Evolutionary conservation across 2,113 vertebrate species (phyloP).

Genomic region (Potamarius usumacintae): DNA sequence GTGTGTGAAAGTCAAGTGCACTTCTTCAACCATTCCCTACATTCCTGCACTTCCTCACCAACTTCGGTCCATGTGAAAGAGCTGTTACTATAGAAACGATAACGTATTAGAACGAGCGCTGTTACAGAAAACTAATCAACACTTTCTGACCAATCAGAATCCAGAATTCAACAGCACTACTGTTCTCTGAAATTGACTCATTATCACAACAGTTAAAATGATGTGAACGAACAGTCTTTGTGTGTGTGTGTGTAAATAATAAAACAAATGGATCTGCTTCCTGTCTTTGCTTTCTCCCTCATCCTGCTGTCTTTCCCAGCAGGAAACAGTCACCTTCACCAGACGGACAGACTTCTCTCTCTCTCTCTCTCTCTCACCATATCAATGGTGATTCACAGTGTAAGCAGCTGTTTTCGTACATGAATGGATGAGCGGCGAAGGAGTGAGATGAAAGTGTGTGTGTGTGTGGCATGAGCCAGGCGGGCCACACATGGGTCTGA

Average conservation of each 20-base stretch:
- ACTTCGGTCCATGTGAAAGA: neutral
- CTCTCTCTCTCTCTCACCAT: neutral
- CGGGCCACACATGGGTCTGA: conserved; percentile 75
- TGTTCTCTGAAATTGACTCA: neutral
- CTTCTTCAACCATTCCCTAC: conserved; percentile 39
- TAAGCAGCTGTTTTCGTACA: conserved; percentile 27
- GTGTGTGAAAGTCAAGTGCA: conserved; percentile 19
- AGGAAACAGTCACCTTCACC: conserved; percentile 20
- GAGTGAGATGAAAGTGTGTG: conserved; percentile 54
- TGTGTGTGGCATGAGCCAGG: conserved; percentile 41
- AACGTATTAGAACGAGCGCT: neutral
- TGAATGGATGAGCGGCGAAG: conserved; percentile 18
- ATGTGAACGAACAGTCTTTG: neutral
- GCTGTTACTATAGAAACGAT: neutral
- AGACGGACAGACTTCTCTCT: neutral
- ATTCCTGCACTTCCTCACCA: conserved; percentile 38
- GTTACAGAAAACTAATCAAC: neutral
- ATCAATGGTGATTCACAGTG: neutral
- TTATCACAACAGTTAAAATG: neutral
- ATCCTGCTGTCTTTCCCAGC: conserved; percentile 27
- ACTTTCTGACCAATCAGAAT: neutral
- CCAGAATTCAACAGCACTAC: neutral
- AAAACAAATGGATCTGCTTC: conserved; percentile 24
- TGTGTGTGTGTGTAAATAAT: conserved; percentile 15
- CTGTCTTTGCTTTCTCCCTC: conserved; percentile 8